phyloP scores from a whole-genome alignment of 2,797 vertebrate genomes.

The Sebastes diaconus region DNA sequence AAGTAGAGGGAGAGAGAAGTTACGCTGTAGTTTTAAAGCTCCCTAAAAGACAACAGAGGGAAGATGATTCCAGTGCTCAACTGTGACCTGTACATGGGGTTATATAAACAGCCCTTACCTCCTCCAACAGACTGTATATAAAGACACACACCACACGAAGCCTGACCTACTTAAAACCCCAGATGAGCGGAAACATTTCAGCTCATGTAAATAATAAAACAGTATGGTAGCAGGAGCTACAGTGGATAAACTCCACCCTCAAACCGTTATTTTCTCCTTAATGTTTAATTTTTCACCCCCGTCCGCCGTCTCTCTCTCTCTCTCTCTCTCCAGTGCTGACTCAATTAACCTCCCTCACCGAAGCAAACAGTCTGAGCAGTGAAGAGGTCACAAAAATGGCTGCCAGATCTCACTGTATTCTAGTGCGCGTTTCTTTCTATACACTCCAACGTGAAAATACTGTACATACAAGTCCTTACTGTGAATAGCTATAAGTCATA shows the following conservation, averaged over 20 bases:
- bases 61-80: neutral
- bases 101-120: neutral
- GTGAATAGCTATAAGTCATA: neutral
- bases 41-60: neutral
- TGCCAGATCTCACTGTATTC: neutral
- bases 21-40: neutral
- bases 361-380: neutral
- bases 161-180: conserved; percentile 60
- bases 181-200: conserved; percentile 53
- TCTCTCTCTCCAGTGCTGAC: neutral
- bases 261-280: neutral
- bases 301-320: neutral
- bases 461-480: neutral
- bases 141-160: conserved; percentile 14
- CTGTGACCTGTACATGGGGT: neutral
- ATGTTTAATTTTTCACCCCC: neutral
- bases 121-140: neutral
- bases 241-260: conserved; percentile 5
- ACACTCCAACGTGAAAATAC: neutral
- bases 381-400: conserved; percentile 20
- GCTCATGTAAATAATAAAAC: conserved; percentile 71
- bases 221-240: conserved; percentile 24
- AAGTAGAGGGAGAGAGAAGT: neutral
- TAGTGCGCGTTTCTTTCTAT: neutral
- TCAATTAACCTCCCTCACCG: conserved; percentile 9